Conservation (phyloP, 2,888 invertebrate species). For the Drosophila tanythrix region DNA sequence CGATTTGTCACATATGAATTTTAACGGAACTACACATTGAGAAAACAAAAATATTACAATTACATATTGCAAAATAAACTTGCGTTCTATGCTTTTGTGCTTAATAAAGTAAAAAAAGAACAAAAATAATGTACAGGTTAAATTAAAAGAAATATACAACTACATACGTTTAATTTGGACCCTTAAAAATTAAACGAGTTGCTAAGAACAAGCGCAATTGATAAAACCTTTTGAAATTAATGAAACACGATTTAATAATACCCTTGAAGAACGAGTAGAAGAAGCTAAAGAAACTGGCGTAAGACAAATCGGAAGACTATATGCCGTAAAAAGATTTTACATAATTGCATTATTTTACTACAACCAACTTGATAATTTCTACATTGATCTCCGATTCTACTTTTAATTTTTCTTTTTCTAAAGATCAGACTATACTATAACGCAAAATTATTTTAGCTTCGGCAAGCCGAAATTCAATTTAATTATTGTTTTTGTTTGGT, state of each 20-base stretch:
- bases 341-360: constrained; percentile 14
- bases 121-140: constrained; percentile 2
- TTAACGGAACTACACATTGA: constrained; percentile 20
- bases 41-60: constrained; percentile 1
- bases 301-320: constrained; percentile 13
- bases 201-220: constrained; percentile 2
- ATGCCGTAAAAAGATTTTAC: constrained; percentile 6
- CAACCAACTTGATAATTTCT: constrained; percentile 25
- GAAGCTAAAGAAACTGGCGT: constrained; percentile 3
- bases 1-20: constrained; percentile 18
- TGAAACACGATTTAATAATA: constrained; percentile 13
- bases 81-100: constrained; percentile 2
- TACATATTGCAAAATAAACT: constrained; percentile 36
- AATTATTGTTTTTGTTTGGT: constrained; percentile 1
- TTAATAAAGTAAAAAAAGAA: constrained; percentile 20
- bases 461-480: constrained; percentile 28
- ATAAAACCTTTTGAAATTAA: constrained; percentile 19
- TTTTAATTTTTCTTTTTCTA: not conserved
- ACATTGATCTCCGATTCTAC: constrained; percentile 2
- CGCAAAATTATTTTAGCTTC: constrained; percentile 4
- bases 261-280: constrained; percentile 24
- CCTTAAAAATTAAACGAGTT: constrained; percentile 47
- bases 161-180: constrained; percentile 32
- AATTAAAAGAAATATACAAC: constrained; percentile 12
- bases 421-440: constrained; percentile 20